phyloP scores from a whole-genome alignment of 2,888 invertebrate species.

The Nomada fucata region DNA sequence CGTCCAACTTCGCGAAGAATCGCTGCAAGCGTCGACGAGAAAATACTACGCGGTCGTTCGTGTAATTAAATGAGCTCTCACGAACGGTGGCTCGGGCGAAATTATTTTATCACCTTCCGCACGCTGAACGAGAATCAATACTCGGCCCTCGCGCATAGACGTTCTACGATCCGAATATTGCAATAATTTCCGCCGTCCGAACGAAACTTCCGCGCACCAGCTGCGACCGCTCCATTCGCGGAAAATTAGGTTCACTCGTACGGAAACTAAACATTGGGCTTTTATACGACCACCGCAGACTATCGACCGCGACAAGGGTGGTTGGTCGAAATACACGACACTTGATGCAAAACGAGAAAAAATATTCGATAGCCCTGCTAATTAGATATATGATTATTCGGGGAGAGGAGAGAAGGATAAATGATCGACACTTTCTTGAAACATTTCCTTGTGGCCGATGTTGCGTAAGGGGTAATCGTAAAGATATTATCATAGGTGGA shows the following conservation, averaged over 20 bases:
- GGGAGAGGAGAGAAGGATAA: no score
- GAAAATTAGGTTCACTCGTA: constrained; percentile 42
- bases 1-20: constrained; percentile 23
- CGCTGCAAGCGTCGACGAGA: constrained; percentile 32
- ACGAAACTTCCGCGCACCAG: constrained; percentile 29
- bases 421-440: no score
- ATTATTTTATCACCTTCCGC: constrained; percentile 40
- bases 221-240: constrained; percentile 10
- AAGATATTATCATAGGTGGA: no score
- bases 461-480: no score
- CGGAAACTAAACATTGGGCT: constrained; percentile 39
- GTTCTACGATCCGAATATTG: constrained; percentile 10
- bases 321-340: not conserved
- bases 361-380: not conserved
- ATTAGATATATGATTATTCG: not conserved
- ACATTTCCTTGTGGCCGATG: no score
- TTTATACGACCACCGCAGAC: constrained; percentile 15
- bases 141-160: not conserved
- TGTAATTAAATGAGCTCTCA: constrained; percentile 44
- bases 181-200: constrained; percentile 14
- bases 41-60: constrained; percentile 33
- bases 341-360: not conserved
- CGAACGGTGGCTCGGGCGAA: constrained; percentile 22
- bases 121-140: constrained; percentile 33
- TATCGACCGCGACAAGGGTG: not conserved